Evolutionary conservation across 1,140 invertebrate species (phyloP).

Genomic region (Stenopsyche tienmushanensis): DNA sequence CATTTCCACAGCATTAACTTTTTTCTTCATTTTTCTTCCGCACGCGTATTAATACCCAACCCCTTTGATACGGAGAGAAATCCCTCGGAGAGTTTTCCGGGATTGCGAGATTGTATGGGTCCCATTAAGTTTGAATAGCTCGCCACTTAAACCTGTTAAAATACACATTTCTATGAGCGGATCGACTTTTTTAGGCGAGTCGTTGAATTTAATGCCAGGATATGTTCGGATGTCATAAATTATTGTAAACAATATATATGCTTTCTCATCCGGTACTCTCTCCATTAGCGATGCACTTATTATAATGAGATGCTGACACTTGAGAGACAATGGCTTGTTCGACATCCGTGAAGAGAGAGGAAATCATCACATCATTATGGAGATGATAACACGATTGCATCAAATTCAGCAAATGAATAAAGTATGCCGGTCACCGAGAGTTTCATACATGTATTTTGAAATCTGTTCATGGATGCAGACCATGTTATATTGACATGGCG

Average conservation of each 20-base stretch:
- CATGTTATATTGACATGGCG: too few relatives aligned
- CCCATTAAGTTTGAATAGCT: not conserved
- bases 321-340: not conserved
- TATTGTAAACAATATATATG: not conserved
- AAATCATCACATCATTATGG: not conserved
- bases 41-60: not conserved
- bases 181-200: not conserved
- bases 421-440: too few relatives aligned
- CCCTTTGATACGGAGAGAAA: not conserved
- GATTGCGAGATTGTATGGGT: not conserved
- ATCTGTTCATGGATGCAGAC: too few relatives aligned
- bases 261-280: not conserved
- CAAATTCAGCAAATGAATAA: too few relatives aligned
- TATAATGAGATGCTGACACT: not conserved
- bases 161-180: not conserved
- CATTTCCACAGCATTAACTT: slow-evolving; percentile 12
- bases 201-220: not conserved
- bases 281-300: not conserved
- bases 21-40: not conserved
- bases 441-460: too few relatives aligned
- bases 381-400: too few relatives aligned
- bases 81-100: too few relatives aligned
- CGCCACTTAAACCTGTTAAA: not conserved
- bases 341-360: not conserved
- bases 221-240: not conserved